phyloP scores from a whole-genome alignment of 2,113 vertebrate genomes.

The Myrmecobius fasciatus region DNA sequence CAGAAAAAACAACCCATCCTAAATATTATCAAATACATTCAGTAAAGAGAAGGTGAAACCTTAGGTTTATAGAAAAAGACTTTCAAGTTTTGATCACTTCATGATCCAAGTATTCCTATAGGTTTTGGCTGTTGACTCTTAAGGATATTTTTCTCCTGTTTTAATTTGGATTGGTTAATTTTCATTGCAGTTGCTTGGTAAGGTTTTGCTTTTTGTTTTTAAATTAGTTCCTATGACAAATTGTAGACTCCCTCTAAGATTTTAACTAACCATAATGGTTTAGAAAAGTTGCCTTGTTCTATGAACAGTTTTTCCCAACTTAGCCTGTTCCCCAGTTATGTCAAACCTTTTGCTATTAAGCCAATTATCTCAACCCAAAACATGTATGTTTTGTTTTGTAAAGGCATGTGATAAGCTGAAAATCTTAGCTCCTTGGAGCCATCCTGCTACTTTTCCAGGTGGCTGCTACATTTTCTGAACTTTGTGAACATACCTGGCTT shows the following conservation, averaged over 20 bases:
- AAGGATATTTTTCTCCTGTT: not conserved
- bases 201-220: not conserved
- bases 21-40: not conserved
- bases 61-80: not conserved
- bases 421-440: not conserved
- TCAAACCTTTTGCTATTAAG: not conserved
- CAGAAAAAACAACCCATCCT: not conserved
- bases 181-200: not conserved
- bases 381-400: not conserved
- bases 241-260: not conserved
- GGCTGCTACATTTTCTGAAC: not conserved
- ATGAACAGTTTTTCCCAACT: not conserved
- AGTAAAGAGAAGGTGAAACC: not conserved
- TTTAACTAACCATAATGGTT: not conserved
- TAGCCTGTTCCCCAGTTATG: not conserved
- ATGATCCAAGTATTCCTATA: not conserved
- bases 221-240: not conserved
- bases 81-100: not conserved
- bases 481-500: conserved; percentile 65
- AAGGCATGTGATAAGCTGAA: not conserved
- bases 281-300: not conserved
- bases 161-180: not conserved
- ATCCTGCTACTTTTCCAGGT: not conserved
- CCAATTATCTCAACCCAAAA: not conserved
- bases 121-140: not conserved